Conservation (phyloP, 2,888 invertebrate genomes). For the Rhagonycha lutea region DNA sequence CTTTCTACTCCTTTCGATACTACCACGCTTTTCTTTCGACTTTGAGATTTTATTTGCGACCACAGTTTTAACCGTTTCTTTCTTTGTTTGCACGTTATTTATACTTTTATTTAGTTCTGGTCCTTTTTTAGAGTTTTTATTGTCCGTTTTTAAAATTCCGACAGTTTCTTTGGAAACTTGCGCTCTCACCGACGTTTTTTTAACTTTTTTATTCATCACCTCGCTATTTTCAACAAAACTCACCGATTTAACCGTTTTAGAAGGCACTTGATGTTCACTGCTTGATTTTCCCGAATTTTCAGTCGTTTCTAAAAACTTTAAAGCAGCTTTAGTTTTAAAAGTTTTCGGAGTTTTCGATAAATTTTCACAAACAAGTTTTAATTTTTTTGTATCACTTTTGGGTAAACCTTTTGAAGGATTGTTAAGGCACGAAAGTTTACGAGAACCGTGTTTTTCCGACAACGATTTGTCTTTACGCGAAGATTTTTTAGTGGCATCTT, state of each 20-base stretch:
- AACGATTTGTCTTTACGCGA: not conserved
- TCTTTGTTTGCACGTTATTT: not conserved
- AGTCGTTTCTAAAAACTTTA: slow-evolving; percentile 2
- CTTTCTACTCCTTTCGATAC: not conserved
- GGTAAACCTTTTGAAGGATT: not conserved
- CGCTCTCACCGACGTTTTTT: not conserved
- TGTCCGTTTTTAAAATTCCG: not conserved
- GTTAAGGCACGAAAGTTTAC: not conserved
- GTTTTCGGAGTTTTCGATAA: not conserved
- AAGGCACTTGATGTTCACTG: not conserved
- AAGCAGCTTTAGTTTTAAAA: slow-evolving; percentile 25
- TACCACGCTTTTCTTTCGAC: not conserved
- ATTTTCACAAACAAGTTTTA: not conserved
- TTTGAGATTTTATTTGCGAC: not conserved
- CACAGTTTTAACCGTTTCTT: not conserved
- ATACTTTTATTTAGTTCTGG: not conserved
- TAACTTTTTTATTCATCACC: not conserved
- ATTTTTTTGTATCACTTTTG: not conserved
- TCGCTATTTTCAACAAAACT: not conserved
- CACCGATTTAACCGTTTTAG: not conserved
- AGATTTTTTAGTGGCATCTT: not conserved
- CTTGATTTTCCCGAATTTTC: not conserved
- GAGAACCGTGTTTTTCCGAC: not conserved
- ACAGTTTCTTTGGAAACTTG: not conserved
- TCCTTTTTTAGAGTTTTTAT: not conserved